Evolutionary conservation across 2,113 vertebrate genomes (phyloP).

Genomic region (Pongo pygmaeus): DNA sequence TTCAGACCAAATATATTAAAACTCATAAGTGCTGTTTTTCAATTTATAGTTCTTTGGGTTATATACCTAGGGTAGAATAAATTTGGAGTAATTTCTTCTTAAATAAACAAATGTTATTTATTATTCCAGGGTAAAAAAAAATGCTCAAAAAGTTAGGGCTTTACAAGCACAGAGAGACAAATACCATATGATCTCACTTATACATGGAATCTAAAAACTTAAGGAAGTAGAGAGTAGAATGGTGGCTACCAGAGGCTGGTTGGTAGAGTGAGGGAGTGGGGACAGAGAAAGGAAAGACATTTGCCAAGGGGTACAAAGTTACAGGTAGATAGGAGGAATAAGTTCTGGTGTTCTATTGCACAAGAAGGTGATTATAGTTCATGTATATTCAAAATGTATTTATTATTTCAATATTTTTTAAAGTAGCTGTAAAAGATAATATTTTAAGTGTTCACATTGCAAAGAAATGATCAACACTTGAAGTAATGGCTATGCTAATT

Average conservation of each 20-base stretch:
- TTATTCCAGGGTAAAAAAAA: slow-evolving; percentile 85
- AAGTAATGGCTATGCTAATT: neutral
- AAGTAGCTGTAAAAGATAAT: neutral
- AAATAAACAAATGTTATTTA: slow-evolving; percentile 13
- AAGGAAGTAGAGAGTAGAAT: no score
- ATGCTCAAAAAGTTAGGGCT: slow-evolving; percentile 84
- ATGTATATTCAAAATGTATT: neutral
- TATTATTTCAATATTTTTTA: neutral
- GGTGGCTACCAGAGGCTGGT: no score
- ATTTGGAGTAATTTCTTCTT: neutral
- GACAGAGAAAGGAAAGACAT: no score
- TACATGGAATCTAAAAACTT: no score
- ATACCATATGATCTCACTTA: no score
- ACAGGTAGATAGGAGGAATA: no score
- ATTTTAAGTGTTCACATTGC: neutral
- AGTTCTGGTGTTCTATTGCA: neutral
- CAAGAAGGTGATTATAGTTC: neutral
- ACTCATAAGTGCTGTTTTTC: neutral
- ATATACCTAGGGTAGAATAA: neutral
- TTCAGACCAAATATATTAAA: neutral
- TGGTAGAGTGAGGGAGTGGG: no score
- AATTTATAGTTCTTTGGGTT: neutral
- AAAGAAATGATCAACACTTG: neutral
- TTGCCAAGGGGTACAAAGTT: no score
- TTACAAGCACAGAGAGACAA: neutral